Percentiles rank a stretch among this genome's conserved stretches.
Evolutionary conservation across 1,140 invertebrate species (phyloP).

Genomic region (Melipona quadrifasciata): DNA sequence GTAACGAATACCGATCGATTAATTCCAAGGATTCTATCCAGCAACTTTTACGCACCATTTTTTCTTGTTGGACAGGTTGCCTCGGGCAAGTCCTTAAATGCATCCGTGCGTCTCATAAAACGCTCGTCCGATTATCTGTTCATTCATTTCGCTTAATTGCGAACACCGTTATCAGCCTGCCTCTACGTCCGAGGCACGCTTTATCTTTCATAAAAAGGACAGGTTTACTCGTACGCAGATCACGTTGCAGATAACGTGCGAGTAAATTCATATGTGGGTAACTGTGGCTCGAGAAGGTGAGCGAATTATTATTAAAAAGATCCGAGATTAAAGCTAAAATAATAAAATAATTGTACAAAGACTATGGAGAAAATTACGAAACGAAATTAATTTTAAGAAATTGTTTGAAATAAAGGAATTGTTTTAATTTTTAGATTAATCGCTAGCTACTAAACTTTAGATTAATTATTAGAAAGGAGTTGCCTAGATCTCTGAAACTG

Average conservation of each 20-base stretch:
- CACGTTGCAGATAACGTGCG: not conserved
- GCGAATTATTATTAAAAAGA: not conserved
- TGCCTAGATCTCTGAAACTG: not conserved
- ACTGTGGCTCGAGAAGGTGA: not conserved
- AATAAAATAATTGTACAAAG: not conserved
- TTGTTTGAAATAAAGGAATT: too few species aligned
- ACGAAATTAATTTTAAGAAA: not conserved
- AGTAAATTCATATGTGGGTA: slow-evolving; percentile 1
- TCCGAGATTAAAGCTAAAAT: not conserved
- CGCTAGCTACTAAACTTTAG: too few species aligned
- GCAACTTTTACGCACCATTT: slow-evolving; percentile 8
- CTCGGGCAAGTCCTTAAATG: slow-evolving; percentile 21
- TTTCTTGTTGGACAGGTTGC: slow-evolving; percentile 38
- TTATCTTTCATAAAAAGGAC: slow-evolving; percentile 5
- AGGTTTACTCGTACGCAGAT: not conserved
- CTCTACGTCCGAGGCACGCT: not conserved
- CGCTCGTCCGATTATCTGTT: slow-evolving; percentile 22
- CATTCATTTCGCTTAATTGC: slow-evolving; percentile 41
- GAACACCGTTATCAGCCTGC: slow-evolving; percentile 15
- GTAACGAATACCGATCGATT: slow-evolving; percentile 5
- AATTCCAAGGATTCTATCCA: not conserved
- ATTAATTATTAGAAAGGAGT: not conserved
- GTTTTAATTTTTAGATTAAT: too few species aligned
- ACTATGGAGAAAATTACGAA: slow-evolving; percentile 27
- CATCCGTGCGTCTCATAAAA: slow-evolving; percentile 9